A percentile compares a stretch with the other conserved stretches of the same genome.
Conservation (phyloP, 2,888 invertebrate species). For the Drosophila colorata region DNA sequence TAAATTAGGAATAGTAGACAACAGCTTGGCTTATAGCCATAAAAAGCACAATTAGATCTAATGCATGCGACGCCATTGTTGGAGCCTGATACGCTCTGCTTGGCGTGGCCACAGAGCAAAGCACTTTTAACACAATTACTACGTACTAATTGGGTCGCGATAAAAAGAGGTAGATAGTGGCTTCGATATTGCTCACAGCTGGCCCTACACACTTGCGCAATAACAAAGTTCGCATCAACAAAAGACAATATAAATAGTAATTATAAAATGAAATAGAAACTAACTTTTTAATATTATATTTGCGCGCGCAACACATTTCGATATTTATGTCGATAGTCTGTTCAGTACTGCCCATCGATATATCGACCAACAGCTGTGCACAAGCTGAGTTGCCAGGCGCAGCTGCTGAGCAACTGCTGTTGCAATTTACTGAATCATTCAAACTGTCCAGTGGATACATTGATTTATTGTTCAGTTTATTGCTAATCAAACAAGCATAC, state of each 20-base stretch:
- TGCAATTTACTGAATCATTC: background rate
- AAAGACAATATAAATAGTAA: too few relatives aligned
- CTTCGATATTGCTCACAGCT: background rate
- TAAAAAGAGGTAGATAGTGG: background rate
- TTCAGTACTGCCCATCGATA: slow-evolving; percentile 11
- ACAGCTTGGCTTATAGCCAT: slow-evolving; percentile 27
- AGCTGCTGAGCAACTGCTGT: slow-evolving; percentile 13
- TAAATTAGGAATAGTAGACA: slow-evolving; percentile 33
- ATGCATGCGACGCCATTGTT: slow-evolving; percentile 38
- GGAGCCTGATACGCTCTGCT: slow-evolving; percentile 19
- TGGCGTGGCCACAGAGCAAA: background rate
- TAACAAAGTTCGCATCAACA: background rate
- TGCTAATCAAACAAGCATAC: background rate
- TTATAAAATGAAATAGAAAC: background rate
- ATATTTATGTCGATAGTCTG: background rate
- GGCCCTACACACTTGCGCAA: background rate
- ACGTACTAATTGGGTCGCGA: slow-evolving; percentile 8
- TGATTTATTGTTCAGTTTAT: background rate
- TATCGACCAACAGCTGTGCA: slow-evolving; percentile 27
- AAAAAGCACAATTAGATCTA: slow-evolving; percentile 35
- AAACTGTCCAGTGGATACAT: background rate
- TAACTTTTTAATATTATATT: background rate
- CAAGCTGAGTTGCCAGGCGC: background rate
- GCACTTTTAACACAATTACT: slow-evolving; percentile 7
- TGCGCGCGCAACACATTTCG: background rate